Base-by-base conservation (phyloP, 92 coral and sea anemone genomes). In the Galaxea fascicularis region DNA sequence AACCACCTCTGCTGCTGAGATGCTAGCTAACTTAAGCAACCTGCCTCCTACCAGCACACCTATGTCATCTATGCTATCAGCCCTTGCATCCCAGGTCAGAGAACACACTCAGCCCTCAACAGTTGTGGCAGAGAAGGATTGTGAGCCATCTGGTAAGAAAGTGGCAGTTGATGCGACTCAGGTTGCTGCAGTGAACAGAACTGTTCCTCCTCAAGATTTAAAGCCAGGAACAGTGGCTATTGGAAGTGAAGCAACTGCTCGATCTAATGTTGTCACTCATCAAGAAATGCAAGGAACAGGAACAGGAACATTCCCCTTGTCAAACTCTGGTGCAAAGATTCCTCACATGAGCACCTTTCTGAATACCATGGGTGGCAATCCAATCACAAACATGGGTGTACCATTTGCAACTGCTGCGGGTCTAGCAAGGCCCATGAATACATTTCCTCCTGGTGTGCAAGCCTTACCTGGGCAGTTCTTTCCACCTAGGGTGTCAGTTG, bases 1-100 rank as follows among this genome's bases (percentile, higher is more conserved):
- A 28, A 89, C 95, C 41, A 93, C 95, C 2, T 93, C 98, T n/a
- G 98, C 98, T 12, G 98, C 98, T 56, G 98, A 94, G 82, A 93
- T 94, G 87, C 85, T 94, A 27, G 98, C 95, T 13, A 92, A 92
- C 80, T 90, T 94, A 31, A 92, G 98, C 57, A 92, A 82, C 58
- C 87, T 89, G 18, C 94, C 89, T 49, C 92, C 90, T 59, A 90
- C 92, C 13, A 89, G 88, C 76, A 94, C 98, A 4, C 98, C 98
- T 3, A 94, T 94, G 98, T 89, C 98, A 14, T 89, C 95, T 16
- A 94, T 94, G 98, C 49, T 94, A 35, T 92, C 98, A 22, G 98
- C 98, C 1, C 77, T 94, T 79, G 98, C 98, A 21, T 92, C 98
- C 1, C 86, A 82, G 62, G 41, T 72, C 66, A 77, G 94, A 91